These are phyloP conservation scores for Euwallacea similis DNA, from an alignment of 1,140 invertebrate genomes.

Conservation along the genomic window DNA sequence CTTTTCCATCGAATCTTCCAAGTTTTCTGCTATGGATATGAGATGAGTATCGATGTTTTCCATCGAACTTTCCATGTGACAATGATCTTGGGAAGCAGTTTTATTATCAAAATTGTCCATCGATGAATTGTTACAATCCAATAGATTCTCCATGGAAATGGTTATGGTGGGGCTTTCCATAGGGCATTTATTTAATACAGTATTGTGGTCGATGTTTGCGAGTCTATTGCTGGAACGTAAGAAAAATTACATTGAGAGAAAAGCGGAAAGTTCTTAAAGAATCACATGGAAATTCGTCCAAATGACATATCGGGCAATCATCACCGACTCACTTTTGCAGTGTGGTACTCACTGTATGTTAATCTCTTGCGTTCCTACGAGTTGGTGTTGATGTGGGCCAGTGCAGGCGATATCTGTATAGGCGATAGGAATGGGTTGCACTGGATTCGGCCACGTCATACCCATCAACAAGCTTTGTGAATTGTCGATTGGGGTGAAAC, in stretches of 20 bases:
- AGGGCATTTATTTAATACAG: too few species aligned
- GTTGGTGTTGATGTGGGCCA: too few species aligned
- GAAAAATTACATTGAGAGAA: too few species aligned
- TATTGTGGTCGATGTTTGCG: too few species aligned
- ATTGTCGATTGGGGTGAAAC: slow-evolving; percentile 34
- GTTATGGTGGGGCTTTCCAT: slow-evolving; percentile 7
- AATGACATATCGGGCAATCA: slow-evolving; percentile 1
- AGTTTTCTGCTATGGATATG: not conserved
- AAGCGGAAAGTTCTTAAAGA: too few species aligned
- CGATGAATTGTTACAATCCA: not conserved
- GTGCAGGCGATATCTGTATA: too few species aligned
- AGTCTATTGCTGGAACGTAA: too few species aligned
- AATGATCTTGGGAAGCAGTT: too few species aligned
- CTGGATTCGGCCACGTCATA: slow-evolving; percentile 47
- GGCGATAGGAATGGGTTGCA: slow-evolving; percentile 19
- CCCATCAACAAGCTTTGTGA: slow-evolving; percentile 46
- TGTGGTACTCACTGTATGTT: too few species aligned
- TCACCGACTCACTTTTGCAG: not conserved
- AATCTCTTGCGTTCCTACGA: too few species aligned
- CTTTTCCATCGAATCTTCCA: slow-evolving; percentile 27
- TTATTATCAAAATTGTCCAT: not conserved
- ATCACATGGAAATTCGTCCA: too few species aligned
- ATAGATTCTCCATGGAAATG: slow-evolving; percentile 29
- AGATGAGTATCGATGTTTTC: not conserved
- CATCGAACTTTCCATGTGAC: not conserved